Percentiles rank a stretch among this genome's conserved stretches.
Conservation (phyloP, 2,888 invertebrate species). For the Boloria selene region DNA sequence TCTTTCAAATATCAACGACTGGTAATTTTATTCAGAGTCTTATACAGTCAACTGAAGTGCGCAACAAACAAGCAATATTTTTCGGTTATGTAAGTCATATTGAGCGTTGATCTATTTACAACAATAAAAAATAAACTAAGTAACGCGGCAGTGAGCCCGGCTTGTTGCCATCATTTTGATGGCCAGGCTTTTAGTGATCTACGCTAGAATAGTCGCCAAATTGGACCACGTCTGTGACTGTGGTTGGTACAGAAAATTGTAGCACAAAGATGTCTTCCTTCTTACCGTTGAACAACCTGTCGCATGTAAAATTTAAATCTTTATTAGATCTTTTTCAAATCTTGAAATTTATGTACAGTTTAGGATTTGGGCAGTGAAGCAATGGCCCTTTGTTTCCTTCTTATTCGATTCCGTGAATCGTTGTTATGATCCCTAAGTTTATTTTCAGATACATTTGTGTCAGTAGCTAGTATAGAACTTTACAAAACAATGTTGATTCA, state of each 20-base stretch:
- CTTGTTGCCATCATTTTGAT: slow-evolving; percentile 46
- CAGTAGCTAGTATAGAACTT: slow-evolving; percentile 82
- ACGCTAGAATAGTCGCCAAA: slow-evolving; percentile 65
- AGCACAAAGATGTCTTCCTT: slow-evolving; percentile 83
- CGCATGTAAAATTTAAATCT: slow-evolving; percentile 73
- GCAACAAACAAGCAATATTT: slow-evolving; percentile 26
- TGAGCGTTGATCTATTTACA: slow-evolving; percentile 21
- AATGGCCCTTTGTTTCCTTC: slow-evolving; percentile 74
- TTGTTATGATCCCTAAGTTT: slow-evolving; percentile 78
- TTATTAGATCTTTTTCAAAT: slow-evolving; percentile 76
- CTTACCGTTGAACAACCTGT: slow-evolving; percentile 78
- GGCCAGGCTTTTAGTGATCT: slow-evolving; percentile 54
- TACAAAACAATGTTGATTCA: slow-evolving; percentile 82
- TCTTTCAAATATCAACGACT: slow-evolving; percentile 49
- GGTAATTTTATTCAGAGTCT: slow-evolving; percentile 42
- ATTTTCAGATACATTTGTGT: slow-evolving; percentile 80
- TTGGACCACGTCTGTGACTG: slow-evolving; percentile 56
- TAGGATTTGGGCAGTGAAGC: slow-evolving; percentile 74
- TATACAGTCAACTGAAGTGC: slow-evolving; percentile 11
- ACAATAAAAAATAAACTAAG: slow-evolving; percentile 40
- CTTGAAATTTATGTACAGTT: slow-evolving; percentile 78
- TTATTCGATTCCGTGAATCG: slow-evolving; percentile 82
- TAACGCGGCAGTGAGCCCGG: slow-evolving; percentile 59
- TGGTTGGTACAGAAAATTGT: slow-evolving; percentile 61
- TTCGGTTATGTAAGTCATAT: slow-evolving; percentile 26